A percentile compares a stretch with the other conserved stretches of the same genome.
These are phyloP conservation scores for Spicauda simplicius DNA, from an alignment of 2,888 invertebrate genomes.

Conservation along the genomic window DNA sequence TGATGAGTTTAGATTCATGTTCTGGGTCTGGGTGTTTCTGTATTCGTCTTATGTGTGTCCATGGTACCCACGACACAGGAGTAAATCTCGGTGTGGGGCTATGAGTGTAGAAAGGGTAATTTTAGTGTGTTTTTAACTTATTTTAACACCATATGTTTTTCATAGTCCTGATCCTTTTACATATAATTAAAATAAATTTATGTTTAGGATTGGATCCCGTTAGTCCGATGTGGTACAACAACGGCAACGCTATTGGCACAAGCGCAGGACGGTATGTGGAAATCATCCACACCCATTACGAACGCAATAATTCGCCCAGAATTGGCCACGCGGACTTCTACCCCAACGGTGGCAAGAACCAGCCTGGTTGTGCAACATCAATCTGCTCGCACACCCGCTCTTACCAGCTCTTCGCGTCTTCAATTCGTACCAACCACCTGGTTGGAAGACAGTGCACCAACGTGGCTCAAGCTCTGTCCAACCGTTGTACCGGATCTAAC, in stretches of 20 bases:
- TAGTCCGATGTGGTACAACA: slow-evolving; percentile 54
- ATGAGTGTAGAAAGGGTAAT: too few species aligned
- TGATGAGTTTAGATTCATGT: too few species aligned
- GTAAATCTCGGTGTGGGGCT: too few species aligned
- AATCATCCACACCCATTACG: slow-evolving; percentile 53
- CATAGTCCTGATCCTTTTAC: too few species aligned
- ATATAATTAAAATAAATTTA: too few species aligned
- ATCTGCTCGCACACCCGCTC: slow-evolving; percentile 51
- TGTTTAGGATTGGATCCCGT: slow-evolving; percentile 59
- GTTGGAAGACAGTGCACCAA: slow-evolving; percentile 47
- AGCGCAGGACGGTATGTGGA: slow-evolving; percentile 53
- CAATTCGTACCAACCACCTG: slow-evolving; percentile 48
- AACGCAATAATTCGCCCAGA: slow-evolving; percentile 49
- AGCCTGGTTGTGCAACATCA: slow-evolving; percentile 47
- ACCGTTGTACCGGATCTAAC: slow-evolving; percentile 44
- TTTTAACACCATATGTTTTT: too few species aligned
- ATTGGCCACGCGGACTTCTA: slow-evolving; percentile 54
- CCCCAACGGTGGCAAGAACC: slow-evolving; percentile 50
- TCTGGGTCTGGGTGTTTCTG: too few species aligned
- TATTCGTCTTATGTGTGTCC: too few species aligned
- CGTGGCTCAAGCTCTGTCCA: slow-evolving; percentile 41
- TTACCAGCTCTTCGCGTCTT: slow-evolving; percentile 48
- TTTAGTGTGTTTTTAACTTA: too few species aligned
- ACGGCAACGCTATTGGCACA: slow-evolving; percentile 49
- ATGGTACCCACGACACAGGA: too few species aligned